These are phyloP conservation scores for Pongo abelii DNA, from an alignment of 2,113 vertebrate species.

Conservation along the genomic window DNA sequence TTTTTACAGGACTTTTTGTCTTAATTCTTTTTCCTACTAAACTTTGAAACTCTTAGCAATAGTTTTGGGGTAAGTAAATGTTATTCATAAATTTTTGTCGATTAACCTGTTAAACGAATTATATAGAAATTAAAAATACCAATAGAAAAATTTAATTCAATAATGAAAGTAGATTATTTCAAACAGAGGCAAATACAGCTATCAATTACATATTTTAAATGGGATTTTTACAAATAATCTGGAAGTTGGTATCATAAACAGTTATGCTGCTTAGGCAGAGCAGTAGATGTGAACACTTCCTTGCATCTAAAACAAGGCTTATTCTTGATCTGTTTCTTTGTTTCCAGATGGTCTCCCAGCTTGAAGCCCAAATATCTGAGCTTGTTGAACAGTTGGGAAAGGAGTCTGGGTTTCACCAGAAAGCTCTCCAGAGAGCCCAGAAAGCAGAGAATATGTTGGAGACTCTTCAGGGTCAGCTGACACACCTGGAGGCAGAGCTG, in stretches of 20 bases:
- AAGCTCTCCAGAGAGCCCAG: constrained; percentile 84
- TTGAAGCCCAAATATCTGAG: constrained; percentile 84
- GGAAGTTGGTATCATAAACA: constrained; percentile 14
- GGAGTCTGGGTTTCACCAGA: constrained; percentile 82
- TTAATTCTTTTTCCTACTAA: constrained; percentile 1
- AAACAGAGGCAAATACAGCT: neutral
- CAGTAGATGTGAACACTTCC: constrained; percentile 57
- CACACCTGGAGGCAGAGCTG: constrained; percentile 87
- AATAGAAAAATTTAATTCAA: neutral
- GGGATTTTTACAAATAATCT: constrained; percentile 28
- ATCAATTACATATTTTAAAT: neutral
- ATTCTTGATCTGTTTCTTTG: constrained; percentile 66
- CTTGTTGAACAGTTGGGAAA: constrained; percentile 84
- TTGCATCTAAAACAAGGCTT: constrained; percentile 23
- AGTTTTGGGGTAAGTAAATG: neutral
- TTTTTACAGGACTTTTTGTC: neutral
- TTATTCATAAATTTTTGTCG: neutral
- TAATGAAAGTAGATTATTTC: constrained; percentile 34
- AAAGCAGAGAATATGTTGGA: constrained; percentile 86
- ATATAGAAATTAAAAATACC: neutral
- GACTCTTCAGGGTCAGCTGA: constrained; percentile 84
- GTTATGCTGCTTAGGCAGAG: neutral
- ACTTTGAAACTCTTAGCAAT: neutral
- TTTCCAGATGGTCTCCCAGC: constrained; percentile 84
- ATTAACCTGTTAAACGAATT: neutral